Evolutionary conservation across 2,113 vertebrate species (phyloP).

Genomic region (Butorides virescens): DNA sequence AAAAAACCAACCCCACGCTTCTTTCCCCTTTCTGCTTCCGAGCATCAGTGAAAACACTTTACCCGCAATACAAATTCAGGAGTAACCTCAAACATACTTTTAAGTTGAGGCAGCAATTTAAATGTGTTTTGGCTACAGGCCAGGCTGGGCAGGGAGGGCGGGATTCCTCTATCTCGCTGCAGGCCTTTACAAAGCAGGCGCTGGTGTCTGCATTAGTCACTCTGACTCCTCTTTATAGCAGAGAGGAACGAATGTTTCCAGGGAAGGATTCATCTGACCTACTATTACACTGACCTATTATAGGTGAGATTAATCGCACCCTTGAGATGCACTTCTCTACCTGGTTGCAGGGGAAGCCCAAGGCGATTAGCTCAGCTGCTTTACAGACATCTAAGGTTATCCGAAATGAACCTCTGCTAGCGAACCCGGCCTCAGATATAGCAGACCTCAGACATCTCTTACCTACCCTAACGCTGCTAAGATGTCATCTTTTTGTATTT

Average conservation of each 20-base stretch:
- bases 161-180: not conserved
- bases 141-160: not conserved
- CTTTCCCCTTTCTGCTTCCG: not conserved
- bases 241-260: not conserved
- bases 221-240: not conserved
- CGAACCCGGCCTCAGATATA: not conserved
- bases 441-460: not conserved
- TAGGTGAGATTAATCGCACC: not conserved
- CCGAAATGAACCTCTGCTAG: not conserved
- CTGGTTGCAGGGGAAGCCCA: not conserved
- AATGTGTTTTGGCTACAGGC: not conserved
- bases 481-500: not conserved
- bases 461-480: not conserved
- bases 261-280: slow-evolving; percentile 12
- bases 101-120: not conserved
- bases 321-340: not conserved
- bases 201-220: not conserved
- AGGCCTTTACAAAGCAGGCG: rapidly evolving
- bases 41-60: not conserved
- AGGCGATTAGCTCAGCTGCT: not conserved
- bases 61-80: not conserved
- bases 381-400: not conserved
- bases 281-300: not conserved
- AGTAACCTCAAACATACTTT: not conserved
- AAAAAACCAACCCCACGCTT: rapidly evolving